Percentiles rank a stretch among this genome's conserved stretches.
These are phyloP conservation scores for Abscondita cerata DNA, from an alignment of 2,888 invertebrate species.

Conservation along the genomic window DNA sequence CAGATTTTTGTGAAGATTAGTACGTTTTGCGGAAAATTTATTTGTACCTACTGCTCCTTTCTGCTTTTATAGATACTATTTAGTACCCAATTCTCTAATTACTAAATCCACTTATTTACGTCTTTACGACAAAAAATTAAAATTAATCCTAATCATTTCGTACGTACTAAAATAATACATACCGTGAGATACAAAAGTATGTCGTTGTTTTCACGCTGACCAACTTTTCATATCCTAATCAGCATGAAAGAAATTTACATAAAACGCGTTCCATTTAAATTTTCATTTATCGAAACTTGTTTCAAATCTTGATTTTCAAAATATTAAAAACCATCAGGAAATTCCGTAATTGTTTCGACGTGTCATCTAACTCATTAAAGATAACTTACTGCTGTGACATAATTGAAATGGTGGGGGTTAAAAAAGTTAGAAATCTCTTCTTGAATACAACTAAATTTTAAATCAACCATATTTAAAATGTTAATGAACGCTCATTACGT, in stretches of 20 bases:
- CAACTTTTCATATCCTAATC: slow-evolving; percentile 11
- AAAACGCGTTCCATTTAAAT: slow-evolving; percentile 1
- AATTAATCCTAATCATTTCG: not conserved
- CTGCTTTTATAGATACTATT: slow-evolving; percentile 4
- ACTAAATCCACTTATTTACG: not conserved
- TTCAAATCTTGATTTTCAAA: not conserved
- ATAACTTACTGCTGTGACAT: slow-evolving; percentile 3
- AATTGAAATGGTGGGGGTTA: slow-evolving; percentile 1
- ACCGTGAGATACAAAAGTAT: slow-evolving; percentile 8
- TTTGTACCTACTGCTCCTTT: slow-evolving; percentile 17
- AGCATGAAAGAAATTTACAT: slow-evolving; percentile 6
- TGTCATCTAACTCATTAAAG: slow-evolving; percentile 10
- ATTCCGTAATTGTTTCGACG: slow-evolving; percentile 1
- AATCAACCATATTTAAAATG: too few relatives aligned
- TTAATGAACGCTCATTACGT: not conserved
- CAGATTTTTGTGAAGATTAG: slow-evolving; percentile 51
- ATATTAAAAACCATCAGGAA: slow-evolving; percentile 1
- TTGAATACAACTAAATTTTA: slow-evolving; percentile 8
- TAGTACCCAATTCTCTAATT: slow-evolving; percentile 4
- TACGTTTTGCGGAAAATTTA: slow-evolving; percentile 31
- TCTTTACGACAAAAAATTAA: not conserved
- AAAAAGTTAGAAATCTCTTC: slow-evolving; percentile 3
- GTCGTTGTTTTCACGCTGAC: slow-evolving; percentile 10
- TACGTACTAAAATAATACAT: slow-evolving; percentile 3
- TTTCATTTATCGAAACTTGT: slow-evolving; percentile 5